Evolutionary conservation across 2,888 invertebrate genomes (phyloP), one percentile per base, ranked within the genome.

Genomic region (Sclerodermus sp.): DNA sequence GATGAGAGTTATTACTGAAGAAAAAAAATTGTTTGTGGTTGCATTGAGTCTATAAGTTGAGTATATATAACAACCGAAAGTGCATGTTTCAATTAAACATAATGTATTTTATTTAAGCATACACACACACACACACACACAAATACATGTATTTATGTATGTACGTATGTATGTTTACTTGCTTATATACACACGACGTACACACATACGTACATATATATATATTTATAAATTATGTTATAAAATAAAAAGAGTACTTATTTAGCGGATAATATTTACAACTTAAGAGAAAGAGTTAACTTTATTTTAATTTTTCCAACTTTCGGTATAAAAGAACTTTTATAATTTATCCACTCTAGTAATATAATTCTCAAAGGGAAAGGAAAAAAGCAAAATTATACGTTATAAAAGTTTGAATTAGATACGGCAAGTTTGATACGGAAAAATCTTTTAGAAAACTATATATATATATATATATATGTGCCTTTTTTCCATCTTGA

Each of bases 101-200:
- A 60, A 59, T 64, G 61, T 51, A 61, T 60, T 67, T 61, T 62
- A 67, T 66, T 67, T 64, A 67, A 64, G 51, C 50, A 51, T 45
- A 47, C 40, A 43, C n/a, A 36, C 42, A 42, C 12, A 34, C 12
- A 5, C 8, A 30, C 34, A 38, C 37, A 36, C 23, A 50, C 40
- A 6, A 18, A 48, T 8, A 15, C 9, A 47, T 32, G 44, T 46
- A 49, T 52, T 49, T 41, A 37, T 15, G 36, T 46, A 49, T 46
- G 47, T 45, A 31, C 8, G 8, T 23, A 53, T 41, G 48, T 56
- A 60, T 47, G 31, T 8, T 36, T 29, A n/a, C n/a, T 15, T 29
- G 23, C 10, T 23, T 29, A 41, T 29, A 41, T 29, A 41, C 10
- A 29, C n/a, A 29, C n/a, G n/a, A n/a, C n/a, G n/a, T 13, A 41